A percentile compares a stretch with the other conserved stretches of the same genome.
phyloP scores from a whole-genome alignment of 1,140 invertebrate genomes.

The Anoplophora glabripennis region DNA sequence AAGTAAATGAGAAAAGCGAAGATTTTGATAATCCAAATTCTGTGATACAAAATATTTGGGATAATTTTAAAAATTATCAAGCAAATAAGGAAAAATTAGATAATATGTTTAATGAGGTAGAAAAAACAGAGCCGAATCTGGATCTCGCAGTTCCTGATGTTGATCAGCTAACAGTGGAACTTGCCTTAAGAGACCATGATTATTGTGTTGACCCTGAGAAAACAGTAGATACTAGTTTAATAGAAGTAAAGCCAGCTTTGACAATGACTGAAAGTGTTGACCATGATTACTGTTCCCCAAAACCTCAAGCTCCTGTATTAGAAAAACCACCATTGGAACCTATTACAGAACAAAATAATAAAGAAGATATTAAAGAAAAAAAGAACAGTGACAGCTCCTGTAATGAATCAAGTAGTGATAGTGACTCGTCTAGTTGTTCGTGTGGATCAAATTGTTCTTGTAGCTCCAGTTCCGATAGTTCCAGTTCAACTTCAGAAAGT shows the following conservation, averaged over 20 bases:
- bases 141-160: conserved; percentile 1
- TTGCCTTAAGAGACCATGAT: conserved; percentile 54
- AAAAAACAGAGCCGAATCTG: neutral
- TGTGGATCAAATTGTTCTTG: conserved; percentile 78
- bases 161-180: conserved; percentile 30
- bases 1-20: neutral
- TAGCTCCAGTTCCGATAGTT: conserved; percentile 58
- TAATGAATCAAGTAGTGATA: conserved; percentile 71
- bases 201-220: conserved; percentile 48
- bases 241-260: conserved; percentile 46
- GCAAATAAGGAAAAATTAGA: conserved; percentile 55
- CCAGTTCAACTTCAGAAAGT: conserved; percentile 63
- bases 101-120: conserved; percentile 27
- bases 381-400: conserved; percentile 44
- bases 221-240: conserved; percentile 32
- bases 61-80: conserved; percentile 73
- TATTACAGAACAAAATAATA: conserved; percentile 17
- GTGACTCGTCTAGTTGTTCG: conserved; percentile 71
- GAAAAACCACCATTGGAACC: conserved; percentile 9
- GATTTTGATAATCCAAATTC: conserved; percentile 38
- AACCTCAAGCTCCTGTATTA: conserved; percentile 1
- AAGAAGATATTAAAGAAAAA: conserved; percentile 17
- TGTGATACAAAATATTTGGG: conserved; percentile 72
- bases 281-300: conserved; percentile 61
- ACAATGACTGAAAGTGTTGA: conserved; percentile 48